phyloP scores from a whole-genome alignment of 2,113 vertebrate genomes.

The Cyprinodon variegatus region DNA sequence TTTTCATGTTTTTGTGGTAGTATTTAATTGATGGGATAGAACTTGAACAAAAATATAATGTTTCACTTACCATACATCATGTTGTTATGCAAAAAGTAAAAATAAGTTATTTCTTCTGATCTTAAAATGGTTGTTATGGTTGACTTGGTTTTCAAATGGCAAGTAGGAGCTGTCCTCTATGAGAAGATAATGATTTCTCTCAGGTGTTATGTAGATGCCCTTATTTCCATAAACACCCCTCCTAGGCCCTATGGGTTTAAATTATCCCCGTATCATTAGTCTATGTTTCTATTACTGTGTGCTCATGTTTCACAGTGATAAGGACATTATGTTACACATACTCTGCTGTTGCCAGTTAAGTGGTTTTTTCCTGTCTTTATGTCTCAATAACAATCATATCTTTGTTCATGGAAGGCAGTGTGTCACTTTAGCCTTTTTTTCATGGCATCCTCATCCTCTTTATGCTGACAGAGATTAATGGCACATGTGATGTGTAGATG shows the following conservation, averaged over 20 bases:
- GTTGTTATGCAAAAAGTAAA: not conserved
- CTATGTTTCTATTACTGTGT: not conserved
- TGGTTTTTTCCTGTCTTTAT: not conserved
- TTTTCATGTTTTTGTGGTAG: not conserved
- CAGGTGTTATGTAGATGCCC: not conserved
- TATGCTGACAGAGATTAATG: not conserved
- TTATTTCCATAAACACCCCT: constrained; percentile 9
- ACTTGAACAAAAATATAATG: not conserved
- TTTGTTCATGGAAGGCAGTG: not conserved
- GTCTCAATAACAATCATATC: constrained; percentile 12
- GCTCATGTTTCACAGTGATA: not conserved
- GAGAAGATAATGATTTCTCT: constrained; percentile 8
- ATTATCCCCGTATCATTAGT: not conserved
- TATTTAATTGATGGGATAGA: not conserved
- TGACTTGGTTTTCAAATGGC: not conserved
- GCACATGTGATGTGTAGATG: not conserved
- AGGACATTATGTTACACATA: not conserved
- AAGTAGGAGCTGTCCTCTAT: not conserved
- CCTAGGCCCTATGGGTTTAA: not conserved
- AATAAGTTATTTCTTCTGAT: not conserved
- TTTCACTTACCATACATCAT: not conserved
- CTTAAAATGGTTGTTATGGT: not conserved
- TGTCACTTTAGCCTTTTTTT: not conserved
- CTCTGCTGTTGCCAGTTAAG: not conserved
- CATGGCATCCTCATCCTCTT: not conserved